Evolutionary conservation across 2,888 invertebrate species (phyloP), one percentile per base, ranked within the genome.

Genomic region (Spilarctia lutea): DNA sequence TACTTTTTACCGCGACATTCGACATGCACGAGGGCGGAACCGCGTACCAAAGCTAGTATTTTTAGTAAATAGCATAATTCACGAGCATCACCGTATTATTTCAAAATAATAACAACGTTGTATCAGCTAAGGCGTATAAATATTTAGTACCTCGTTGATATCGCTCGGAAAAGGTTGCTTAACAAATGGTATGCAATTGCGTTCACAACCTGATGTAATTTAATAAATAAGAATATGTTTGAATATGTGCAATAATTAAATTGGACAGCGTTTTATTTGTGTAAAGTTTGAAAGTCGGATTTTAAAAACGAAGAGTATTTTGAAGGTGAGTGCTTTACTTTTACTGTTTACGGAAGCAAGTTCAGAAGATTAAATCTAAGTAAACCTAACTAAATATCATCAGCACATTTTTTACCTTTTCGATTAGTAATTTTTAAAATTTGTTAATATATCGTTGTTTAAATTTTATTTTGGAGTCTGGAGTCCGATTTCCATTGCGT

Each of bases 91-190:
- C 27, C 45, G 20, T 42, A 45, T n/a, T n/a, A 16, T 67, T 48
- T 48, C 45, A 68, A 70, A 69, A 71, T 42, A 71, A 70, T 48
- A 75, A 75, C 67, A 76, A 70, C 30, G 4, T 27, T 48, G 60
- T 82, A 84, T 80, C 83, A 84, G 71, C n/a, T 18, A 73, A 79
- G 76, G 76, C 56, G 72, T 65, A 72, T 52, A 52, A 63, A 75
- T 68, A 48, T 72, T 77, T 65, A 83, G 83, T 84, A 33, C 60
- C 65, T 45, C 35, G 35, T 69, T 67, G 77, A 65, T 73, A 77
- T 30, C 65, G 56, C 68, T 33, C 10, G 68, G 11, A 75, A 68
- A 48, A 73, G 63, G 71, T 71, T 63, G 63, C 42, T 35, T 71
- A 63, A 35, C 39, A 60, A 16, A 16, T 66, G 39, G 13, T 68